These are phyloP conservation scores for Ciconia maguari DNA, from an alignment of 2,113 vertebrate species.

Conservation along the genomic window DNA sequence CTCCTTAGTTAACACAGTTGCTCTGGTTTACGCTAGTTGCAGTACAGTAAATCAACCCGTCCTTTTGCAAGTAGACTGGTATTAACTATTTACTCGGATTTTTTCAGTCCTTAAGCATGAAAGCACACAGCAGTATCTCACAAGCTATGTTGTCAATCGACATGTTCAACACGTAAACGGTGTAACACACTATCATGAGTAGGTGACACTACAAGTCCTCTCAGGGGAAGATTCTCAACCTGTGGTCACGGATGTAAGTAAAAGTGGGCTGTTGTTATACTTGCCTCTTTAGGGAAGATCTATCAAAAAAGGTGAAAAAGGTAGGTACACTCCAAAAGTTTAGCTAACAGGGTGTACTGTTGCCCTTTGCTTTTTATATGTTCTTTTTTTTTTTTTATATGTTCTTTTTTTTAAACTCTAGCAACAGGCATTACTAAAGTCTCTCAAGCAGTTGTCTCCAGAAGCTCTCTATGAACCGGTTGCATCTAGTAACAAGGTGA, in stretches of 20 bases:
- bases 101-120: background rate
- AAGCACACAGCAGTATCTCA: background rate
- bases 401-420: background rate
- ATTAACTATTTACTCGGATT: background rate
- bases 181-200: background rate
- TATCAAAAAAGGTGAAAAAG: background rate
- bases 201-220: background rate
- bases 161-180: background rate
- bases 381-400: background rate
- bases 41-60: background rate
- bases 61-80: background rate
- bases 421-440: background rate
- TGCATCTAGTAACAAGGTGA: background rate
- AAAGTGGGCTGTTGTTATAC: background rate
- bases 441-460: background rate
- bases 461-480: background rate
- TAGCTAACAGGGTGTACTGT: background rate
- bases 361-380: background rate
- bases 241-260: background rate
- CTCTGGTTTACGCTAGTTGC: background rate
- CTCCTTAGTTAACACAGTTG: background rate
- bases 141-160: background rate
- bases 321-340: background rate
- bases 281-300: background rate
- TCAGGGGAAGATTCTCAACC: background rate